Evolutionary conservation across 1,140 invertebrate species (phyloP), one percentile per base, ranked within the genome.

Genomic region (Mamestra configurata): DNA sequence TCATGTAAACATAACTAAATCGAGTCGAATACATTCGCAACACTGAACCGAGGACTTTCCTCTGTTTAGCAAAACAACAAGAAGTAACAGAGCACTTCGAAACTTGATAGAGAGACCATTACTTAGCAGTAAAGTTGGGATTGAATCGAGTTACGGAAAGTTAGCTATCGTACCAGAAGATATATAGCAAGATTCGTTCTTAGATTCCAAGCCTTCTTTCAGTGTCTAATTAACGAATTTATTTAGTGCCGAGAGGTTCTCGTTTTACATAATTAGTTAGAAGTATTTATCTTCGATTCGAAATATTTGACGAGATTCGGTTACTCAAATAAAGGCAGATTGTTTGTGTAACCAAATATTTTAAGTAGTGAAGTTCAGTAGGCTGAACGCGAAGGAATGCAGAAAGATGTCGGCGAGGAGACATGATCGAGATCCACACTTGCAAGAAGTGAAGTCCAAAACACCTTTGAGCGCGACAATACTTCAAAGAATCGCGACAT

Each of bases 71-170:
- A 61, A 31, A 64, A 40, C 59, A 37, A 64, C 15, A 37, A 20
- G 13, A 18, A 35, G 2, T 6, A 35, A 22, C 35, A 64, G 18
- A 64, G 61, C 35, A 31, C 61, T 64, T 20, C 0, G 35, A 1
- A 64, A 20, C 35, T 64, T 18, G n/a, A 10, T 37, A 27, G 0
- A 40, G 2, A 8, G 35, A n/a, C 35, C n/a, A 37, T 37, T 64
- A 40, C 35, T 11, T 64, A 64, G n/a, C 35, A 11, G 61, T 6
- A 40, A 64, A 64, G 61, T 64, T 40, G 10, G 5, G 61, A 40
- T 31, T 18, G 35, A 64, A 37, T 61, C 15, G 31, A 64, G 35
- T 64, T 64, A 10, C 61, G 35, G 11, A 7, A 64, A 64, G 61
- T 64, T 64, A 3, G 1, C 1, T 7, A 31, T 31, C 31, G 15